phyloP scores from a whole-genome alignment of 2,888 invertebrate genomes.

The Heteromurus nitidus region DNA sequence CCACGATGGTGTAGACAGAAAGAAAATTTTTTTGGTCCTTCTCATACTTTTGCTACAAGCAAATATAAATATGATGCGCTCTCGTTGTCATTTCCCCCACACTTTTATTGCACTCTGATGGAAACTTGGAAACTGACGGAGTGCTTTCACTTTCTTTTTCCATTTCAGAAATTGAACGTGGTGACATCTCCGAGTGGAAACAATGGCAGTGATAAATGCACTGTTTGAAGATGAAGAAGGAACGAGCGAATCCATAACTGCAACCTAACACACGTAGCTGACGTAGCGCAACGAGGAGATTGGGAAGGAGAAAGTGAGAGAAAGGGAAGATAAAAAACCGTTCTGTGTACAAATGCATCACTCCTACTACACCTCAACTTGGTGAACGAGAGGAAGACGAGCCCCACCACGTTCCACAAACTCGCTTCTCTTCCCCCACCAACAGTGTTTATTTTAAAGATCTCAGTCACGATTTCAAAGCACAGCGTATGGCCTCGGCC shows the following conservation, averaged over 20 bases:
- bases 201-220: constrained; percentile 12
- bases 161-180: not conserved
- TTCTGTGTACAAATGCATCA: not conserved
- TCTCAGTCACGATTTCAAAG: constrained; percentile 35
- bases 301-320: not conserved
- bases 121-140: no score
- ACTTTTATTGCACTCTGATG: no score
- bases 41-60: no score
- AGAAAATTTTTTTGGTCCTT: no score
- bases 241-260: not conserved
- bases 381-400: not conserved
- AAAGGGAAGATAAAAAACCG: not conserved
- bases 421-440: no score
- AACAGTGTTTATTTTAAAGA: constrained; percentile 28
- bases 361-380: not conserved
- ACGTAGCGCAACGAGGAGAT: not conserved
- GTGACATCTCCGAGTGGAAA: not conserved
- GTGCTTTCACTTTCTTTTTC: constrained; percentile 2
- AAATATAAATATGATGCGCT: no score
- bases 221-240: constrained; percentile 8
- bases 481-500: constrained; percentile 70
- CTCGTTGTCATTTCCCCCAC: no score
- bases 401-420: no score
- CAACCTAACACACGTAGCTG: not conserved
- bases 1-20: no score